Conservation (phyloP, 2,113 vertebrate genomes). For the Benitochromis conjunctus region DNA sequence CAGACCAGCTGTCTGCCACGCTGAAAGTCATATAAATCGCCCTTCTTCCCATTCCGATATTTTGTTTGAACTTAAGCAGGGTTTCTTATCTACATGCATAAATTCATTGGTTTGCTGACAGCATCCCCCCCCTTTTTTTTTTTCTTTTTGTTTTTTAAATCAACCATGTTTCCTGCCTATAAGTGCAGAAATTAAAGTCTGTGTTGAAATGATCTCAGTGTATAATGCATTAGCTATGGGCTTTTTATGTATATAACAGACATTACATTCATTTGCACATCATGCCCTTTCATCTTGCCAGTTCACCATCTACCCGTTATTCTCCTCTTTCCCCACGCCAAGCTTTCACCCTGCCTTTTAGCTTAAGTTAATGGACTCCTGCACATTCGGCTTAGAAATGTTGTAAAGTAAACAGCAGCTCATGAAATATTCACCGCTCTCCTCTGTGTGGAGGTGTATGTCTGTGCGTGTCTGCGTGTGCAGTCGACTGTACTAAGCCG, state of each 20-base stretch:
- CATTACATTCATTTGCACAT: background rate
- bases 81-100: background rate
- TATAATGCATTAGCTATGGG: background rate
- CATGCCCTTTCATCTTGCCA: constrained; percentile 5
- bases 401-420: constrained; percentile 61
- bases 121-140: background rate
- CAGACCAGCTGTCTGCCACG: background rate
- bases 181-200: background rate
- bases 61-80: background rate
- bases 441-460: background rate
- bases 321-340: background rate
- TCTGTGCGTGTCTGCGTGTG: background rate
- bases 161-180: background rate
- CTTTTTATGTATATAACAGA: background rate
- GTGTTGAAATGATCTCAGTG: background rate
- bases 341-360: constrained; percentile 37
- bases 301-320: constrained; percentile 7
- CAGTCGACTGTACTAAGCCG: constrained; percentile 6
- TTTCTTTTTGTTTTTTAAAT: background rate
- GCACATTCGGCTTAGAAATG: constrained; percentile 39
- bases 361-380: constrained; percentile 56
- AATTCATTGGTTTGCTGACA: background rate
- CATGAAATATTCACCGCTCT: constrained; percentile 64
- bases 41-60: background rate
- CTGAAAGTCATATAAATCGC: background rate